Evolutionary conservation across 2,888 invertebrate genomes (phyloP).

Genomic region (Furcula furcula): DNA sequence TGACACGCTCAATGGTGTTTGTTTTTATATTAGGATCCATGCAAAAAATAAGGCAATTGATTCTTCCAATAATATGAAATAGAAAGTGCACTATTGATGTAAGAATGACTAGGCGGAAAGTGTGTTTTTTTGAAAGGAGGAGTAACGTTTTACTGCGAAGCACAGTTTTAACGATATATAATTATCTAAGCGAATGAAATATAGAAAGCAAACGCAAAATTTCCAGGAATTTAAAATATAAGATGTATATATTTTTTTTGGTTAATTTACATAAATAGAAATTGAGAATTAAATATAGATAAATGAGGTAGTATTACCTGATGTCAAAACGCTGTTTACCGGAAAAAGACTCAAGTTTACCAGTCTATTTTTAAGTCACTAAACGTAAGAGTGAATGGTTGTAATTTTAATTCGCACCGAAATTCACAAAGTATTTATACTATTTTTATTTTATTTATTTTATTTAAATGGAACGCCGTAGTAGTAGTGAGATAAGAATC

Average conservation of each 20-base stretch:
- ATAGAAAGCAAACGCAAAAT: constrained; percentile 18
- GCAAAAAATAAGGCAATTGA: background rate
- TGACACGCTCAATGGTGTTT: too few species aligned
- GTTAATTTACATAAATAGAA: too few species aligned
- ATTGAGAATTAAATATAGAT: background rate
- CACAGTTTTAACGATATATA: constrained; percentile 15
- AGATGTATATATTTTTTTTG: background rate
- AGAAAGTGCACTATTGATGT: constrained; percentile 29
- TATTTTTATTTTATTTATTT: too few species aligned
- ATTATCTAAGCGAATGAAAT: constrained; percentile 20
- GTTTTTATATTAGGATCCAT: background rate
- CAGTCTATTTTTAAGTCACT: too few species aligned
- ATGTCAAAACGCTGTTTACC: too few species aligned
- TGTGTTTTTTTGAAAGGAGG: constrained; percentile 20
- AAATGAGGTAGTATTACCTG: too few species aligned
- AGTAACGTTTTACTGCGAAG: constrained; percentile 20
- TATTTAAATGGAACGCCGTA: too few species aligned
- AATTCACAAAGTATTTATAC: too few species aligned
- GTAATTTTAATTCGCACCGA: too few species aligned
- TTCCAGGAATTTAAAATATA: background rate
- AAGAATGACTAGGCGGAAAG: constrained; percentile 31
- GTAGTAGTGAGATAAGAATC: too few species aligned
- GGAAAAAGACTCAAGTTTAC: too few species aligned
- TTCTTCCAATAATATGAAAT: constrained; percentile 26
- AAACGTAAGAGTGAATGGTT: too few species aligned